Conservation (phyloP, 2,797 vertebrate species). For the Myotis pilosus region DNA sequence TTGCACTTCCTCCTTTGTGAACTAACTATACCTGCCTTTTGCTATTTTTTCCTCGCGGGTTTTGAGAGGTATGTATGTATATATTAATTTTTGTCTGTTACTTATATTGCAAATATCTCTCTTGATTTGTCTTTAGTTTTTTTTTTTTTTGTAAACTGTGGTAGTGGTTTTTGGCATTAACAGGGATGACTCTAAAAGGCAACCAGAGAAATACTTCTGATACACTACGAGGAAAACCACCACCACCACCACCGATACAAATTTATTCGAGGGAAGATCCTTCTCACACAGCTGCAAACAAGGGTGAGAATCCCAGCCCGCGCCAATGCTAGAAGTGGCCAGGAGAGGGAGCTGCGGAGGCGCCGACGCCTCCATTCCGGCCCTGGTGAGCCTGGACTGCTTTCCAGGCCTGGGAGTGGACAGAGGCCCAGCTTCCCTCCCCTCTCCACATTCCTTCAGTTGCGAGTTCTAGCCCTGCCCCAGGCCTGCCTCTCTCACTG, state of each 20-base stretch:
- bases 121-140: not conserved
- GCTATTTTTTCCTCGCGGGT: not conserved
- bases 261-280: not conserved
- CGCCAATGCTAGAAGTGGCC: not conserved
- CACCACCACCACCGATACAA: not conserved
- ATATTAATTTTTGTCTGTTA: not conserved
- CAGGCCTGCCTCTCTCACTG: not conserved
- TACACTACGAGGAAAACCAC: not conserved
- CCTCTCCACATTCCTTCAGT: too few relatives aligned
- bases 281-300: not conserved
- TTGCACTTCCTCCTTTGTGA: constrained; percentile 18
- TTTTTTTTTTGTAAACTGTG: not conserved
- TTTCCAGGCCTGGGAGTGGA: not conserved
- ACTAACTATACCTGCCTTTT: not conserved
- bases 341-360: not conserved
- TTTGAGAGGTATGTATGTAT: not conserved
- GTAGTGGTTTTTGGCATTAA: not conserved
- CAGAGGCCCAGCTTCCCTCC: too few relatives aligned
- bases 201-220: not conserved
- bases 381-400: rapidly evolving
- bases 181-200: not conserved
- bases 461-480: not conserved
- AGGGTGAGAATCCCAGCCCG: not conserved
- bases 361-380: not conserved
- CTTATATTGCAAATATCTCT: not conserved